phyloP scores from a whole-genome alignment of 2,888 invertebrate species.

The Thecocarcelia acutangulata region DNA sequence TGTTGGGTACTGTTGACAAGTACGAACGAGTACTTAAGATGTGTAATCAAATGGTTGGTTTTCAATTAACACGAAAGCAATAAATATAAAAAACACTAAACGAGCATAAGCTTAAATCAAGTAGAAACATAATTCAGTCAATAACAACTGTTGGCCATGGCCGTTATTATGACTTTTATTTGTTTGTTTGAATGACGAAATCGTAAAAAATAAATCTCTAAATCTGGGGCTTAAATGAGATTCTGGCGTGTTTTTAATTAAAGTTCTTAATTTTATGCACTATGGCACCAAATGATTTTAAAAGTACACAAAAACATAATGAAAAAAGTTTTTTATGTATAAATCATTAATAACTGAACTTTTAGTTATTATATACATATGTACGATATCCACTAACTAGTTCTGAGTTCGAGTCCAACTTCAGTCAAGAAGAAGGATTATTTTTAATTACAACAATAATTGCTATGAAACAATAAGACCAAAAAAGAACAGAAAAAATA shows the following conservation, averaged over 20 bases:
- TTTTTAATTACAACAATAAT: too few species aligned
- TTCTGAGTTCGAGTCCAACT: too few species aligned
- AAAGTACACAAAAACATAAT: too few species aligned
- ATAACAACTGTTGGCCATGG: constrained; percentile 25
- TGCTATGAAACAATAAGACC: too few species aligned
- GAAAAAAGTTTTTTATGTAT: too few species aligned
- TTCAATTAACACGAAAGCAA: constrained; percentile 35
- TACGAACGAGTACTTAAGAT: constrained; percentile 43
- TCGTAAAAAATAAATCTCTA: constrained; percentile 30
- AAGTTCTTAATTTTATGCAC: neutral
- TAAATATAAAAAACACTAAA: constrained; percentile 12
- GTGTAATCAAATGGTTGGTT: constrained; percentile 38
- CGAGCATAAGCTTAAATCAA: constrained; percentile 4
- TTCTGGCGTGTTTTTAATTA: neutral
- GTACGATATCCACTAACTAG: too few species aligned
- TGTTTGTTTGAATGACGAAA: constrained; percentile 17
- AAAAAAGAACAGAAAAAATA: too few species aligned
- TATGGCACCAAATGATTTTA: too few species aligned
- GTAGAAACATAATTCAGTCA: constrained; percentile 13
- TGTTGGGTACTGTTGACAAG: constrained; percentile 39
- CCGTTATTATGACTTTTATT: constrained; percentile 27
- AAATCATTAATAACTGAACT: too few species aligned
- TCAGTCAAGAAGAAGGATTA: too few species aligned
- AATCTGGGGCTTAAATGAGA: neutral
- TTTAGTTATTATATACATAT: too few species aligned